Percentiles rank a stretch among this genome's conserved stretches.
phyloP scores from a whole-genome alignment of 2,797 vertebrate species.

The Silurus aristotelis region DNA sequence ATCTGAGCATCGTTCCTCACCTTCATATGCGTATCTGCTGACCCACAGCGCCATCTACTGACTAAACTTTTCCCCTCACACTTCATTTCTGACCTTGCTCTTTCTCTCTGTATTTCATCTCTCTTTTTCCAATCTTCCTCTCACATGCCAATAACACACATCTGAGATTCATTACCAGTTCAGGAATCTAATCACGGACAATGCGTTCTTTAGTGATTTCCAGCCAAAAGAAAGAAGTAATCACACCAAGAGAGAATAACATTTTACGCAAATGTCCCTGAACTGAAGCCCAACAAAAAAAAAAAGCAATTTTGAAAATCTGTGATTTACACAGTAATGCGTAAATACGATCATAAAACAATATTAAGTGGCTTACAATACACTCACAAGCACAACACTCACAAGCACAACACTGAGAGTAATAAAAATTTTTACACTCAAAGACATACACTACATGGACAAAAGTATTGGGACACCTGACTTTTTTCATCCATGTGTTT shows the following conservation, averaged over 20 bases:
- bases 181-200: constrained; percentile 18
- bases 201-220: not conserved
- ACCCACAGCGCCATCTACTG: constrained; percentile 48
- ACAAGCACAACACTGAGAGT: not conserved
- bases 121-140: too few relatives aligned
- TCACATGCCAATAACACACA: not conserved
- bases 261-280: not conserved
- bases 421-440: not conserved
- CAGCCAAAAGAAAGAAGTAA: not conserved
- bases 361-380: not conserved
- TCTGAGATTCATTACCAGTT: constrained; percentile 9
- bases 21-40: not conserved
- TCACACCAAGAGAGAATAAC: not conserved
- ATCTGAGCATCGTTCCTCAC: not conserved
- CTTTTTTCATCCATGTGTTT: too few relatives aligned
- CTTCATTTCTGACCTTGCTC: too few relatives aligned
- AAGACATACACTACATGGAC: not conserved
- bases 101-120: too few relatives aligned
- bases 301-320: not conserved
- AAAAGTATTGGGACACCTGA: too few relatives aligned
- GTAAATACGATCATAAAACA: not conserved
- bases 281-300: not conserved
- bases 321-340: not conserved
- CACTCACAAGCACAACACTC: not conserved
- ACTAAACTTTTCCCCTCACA: not conserved